A percentile compares a stretch with the other conserved stretches of the same genome.
Evolutionary conservation across 2,113 vertebrate species (phyloP).

Genomic region (Eulemur macaco): DNA sequence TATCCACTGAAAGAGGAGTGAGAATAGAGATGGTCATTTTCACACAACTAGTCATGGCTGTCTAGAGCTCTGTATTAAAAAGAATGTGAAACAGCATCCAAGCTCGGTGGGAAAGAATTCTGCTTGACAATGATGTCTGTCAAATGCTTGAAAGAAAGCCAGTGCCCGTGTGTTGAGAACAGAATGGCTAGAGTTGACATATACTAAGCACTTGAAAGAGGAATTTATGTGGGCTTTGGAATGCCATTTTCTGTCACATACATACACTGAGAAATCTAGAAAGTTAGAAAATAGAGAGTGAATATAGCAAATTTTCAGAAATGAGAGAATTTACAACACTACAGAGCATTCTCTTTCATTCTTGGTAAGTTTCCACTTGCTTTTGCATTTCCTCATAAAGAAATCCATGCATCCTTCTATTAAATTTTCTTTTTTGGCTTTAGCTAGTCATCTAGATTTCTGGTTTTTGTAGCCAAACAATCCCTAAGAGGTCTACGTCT

Average conservation of each 20-base stretch:
- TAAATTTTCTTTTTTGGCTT: neutral
- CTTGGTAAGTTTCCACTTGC: neutral
- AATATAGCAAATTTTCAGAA: neutral
- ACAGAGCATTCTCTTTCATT: neutral
- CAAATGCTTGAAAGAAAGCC: neutral
- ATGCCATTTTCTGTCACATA: neutral
- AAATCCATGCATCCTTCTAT: neutral
- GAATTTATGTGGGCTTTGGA: neutral
- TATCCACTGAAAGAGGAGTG: neutral
- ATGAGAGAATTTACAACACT: neutral
- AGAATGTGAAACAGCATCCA: neutral
- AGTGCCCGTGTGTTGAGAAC: neutral
- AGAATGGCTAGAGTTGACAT: neutral
- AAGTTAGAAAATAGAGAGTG: neutral
- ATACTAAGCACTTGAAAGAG: neutral
- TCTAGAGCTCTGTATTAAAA: neutral
- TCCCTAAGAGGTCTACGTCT: neutral
- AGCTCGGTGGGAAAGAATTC: neutral
- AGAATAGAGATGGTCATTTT: neutral
- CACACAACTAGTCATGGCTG: neutral
- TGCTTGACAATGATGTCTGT: neutral
- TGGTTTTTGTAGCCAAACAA: neutral
- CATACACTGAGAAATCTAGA: neutral
- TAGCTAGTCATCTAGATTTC: neutral
- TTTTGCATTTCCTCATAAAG: neutral